A percentile compares a stretch with the other conserved stretches of the same genome.
phyloP scores from a whole-genome alignment of 2,113 vertebrate species.

The Peromyscus leucopus region DNA sequence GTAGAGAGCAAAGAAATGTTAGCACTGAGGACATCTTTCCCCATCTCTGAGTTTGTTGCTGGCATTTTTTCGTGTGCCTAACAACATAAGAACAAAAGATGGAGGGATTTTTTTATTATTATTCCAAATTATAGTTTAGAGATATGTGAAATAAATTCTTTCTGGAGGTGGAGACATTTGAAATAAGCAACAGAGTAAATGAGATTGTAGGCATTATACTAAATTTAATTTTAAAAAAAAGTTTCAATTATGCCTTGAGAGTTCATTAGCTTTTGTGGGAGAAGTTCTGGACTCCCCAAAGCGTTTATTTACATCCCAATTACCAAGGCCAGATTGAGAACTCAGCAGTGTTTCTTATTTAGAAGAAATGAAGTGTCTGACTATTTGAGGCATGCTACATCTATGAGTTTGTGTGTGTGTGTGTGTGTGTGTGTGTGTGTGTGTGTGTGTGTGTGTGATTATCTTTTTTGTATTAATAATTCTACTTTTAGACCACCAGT shows the following conservation, averaged over 20 bases:
- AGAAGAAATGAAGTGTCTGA: slow-evolving; percentile 6
- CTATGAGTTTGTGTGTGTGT: too few relatives aligned
- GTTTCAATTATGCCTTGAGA: slow-evolving; percentile 40
- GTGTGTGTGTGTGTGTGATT: too few relatives aligned
- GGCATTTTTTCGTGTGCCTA: not conserved
- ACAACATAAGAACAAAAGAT: not conserved
- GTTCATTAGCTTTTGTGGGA: slow-evolving; percentile 8
- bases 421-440: not conserved
- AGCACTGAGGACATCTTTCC: not conserved
- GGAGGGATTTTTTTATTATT: not conserved
- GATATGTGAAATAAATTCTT: slow-evolving; percentile 51
- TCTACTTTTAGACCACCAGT: not conserved
- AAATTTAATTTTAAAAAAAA: slow-evolving; percentile 32
- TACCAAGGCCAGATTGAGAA: not conserved
- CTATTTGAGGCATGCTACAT: not conserved
- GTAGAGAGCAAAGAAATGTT: not conserved
- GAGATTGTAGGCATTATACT: slow-evolving; percentile 9
- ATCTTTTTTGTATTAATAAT: not conserved
- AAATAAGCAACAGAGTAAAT: slow-evolving; percentile 23
- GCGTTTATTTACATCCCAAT: slow-evolving; percentile 20
- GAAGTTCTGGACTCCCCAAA: slow-evolving; percentile 7
- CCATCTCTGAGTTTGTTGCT: not conserved
- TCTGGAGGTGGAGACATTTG: slow-evolving; percentile 11
- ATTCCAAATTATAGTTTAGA: not conserved
- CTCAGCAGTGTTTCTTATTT: slow-evolving; percentile 28